Percentiles rank a stretch among this genome's conserved stretches.
Evolutionary conservation across 2,797 vertebrate genomes (phyloP).

Genomic region (Chloroceryle amazona): DNA sequence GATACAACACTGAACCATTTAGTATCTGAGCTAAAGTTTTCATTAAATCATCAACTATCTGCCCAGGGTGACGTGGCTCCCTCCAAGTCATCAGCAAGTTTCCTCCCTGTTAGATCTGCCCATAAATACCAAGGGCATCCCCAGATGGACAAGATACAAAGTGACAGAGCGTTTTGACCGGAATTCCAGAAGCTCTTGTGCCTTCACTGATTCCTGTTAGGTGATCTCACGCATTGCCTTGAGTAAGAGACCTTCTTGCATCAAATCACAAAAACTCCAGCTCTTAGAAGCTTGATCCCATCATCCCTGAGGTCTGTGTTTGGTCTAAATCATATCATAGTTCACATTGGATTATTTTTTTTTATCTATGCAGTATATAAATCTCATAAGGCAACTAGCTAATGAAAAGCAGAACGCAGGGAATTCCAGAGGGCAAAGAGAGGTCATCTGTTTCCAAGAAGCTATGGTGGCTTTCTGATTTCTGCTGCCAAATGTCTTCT

Average conservation of each 20-base stretch:
- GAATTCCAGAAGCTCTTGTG: neutral
- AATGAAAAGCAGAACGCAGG: neutral
- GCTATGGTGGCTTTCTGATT: neutral
- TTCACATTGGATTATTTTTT: neutral
- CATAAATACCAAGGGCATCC: neutral
- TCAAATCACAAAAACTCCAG: neutral
- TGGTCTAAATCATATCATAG: neutral
- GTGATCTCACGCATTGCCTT: neutral
- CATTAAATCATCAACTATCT: neutral
- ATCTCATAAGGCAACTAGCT: neutral
- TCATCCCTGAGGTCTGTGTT: neutral
- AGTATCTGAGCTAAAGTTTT: neutral
- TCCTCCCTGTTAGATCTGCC: neutral
- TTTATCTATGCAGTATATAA: neutral
- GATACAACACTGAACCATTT: neutral
- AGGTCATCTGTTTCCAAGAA: neutral
- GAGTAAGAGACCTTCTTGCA: neutral
- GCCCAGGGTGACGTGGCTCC: neutral
- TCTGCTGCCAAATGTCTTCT: neutral
- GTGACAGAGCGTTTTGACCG: neutral
- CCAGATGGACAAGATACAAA: neutral
- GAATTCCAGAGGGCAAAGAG: neutral
- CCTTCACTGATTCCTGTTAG: neutral
- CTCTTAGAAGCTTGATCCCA: neutral
- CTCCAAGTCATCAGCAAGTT: neutral